These are phyloP conservation scores for Hyles euphorbiae DNA, from an alignment of 1,140 invertebrate genomes.

Conservation along the genomic window DNA sequence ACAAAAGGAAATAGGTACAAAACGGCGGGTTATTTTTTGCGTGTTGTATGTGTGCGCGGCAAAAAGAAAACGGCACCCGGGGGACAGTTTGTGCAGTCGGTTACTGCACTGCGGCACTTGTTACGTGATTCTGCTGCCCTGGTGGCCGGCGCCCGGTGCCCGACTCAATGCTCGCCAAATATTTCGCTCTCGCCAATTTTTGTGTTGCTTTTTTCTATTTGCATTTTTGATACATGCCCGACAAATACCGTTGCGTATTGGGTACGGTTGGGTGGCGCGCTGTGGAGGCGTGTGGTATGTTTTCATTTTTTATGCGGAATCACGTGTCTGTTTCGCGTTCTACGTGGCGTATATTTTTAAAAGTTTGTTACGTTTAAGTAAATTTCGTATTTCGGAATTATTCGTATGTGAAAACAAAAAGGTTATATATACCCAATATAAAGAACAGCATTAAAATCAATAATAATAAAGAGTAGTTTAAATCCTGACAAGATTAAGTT, in stretches of 20 bases:
- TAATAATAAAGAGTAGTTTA: too few relatives aligned
- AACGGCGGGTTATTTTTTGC: conserved; percentile 11
- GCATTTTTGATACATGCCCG: background rate
- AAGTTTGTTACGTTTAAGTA: too few relatives aligned
- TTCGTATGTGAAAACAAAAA: too few relatives aligned
- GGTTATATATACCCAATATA: too few relatives aligned
- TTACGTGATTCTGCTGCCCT: conserved; percentile 54
- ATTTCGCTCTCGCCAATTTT: background rate
- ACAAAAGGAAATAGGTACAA: conserved; percentile 14
- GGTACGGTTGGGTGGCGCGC: too few relatives aligned
- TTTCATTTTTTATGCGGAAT: too few relatives aligned
- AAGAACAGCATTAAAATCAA: too few relatives aligned
- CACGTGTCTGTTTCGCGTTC: too few relatives aligned
- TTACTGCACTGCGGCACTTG: conserved; percentile 55
- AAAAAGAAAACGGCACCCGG: conserved; percentile 18
- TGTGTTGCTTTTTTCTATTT: background rate
- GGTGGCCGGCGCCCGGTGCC: conserved; percentile 14
- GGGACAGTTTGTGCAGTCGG: conserved; percentile 16
- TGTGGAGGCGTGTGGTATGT: background rate
- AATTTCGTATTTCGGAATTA: too few relatives aligned
- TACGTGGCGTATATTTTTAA: too few relatives aligned
- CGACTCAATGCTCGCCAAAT: background rate
- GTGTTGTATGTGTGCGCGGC: conserved; percentile 5
- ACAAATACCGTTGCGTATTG: background rate
- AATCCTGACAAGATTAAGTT: too few relatives aligned